Evolutionary conservation across 2,113 vertebrate species (phyloP).

Genomic region (Neoarius graeffei): DNA sequence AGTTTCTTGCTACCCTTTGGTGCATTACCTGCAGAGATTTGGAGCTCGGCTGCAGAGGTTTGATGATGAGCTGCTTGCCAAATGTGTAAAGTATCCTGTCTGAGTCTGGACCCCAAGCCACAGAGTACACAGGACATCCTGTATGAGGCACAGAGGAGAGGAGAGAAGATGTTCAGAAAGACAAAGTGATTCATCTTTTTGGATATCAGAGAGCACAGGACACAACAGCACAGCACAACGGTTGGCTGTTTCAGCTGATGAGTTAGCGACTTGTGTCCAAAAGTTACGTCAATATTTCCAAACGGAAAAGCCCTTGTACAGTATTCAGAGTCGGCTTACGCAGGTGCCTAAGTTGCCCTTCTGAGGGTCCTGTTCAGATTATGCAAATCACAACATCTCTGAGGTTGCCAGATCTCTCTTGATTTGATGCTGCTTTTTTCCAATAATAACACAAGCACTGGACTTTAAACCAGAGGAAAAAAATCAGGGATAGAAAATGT

Average conservation of each 20-base stretch:
- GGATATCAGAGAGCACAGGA: not conserved
- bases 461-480: not conserved
- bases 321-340: not conserved
- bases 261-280: not conserved
- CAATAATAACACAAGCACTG: not conserved
- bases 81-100: slow-evolving; percentile 90
- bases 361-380: not conserved
- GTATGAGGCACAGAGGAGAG: slow-evolving; percentile 30
- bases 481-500: not conserved
- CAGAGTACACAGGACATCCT: slow-evolving; percentile 92
- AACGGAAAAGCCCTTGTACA: not conserved
- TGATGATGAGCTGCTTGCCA: slow-evolving; percentile 89
- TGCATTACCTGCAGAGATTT: slow-evolving; percentile 88
- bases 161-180: not conserved
- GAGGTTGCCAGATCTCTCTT: not conserved
- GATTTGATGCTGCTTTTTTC: not conserved
- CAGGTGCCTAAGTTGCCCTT: not conserved
- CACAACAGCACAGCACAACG: not conserved
- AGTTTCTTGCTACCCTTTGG: not conserved
- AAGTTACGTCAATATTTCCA: not conserved
- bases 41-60: slow-evolving; percentile 91
- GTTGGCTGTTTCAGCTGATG: not conserved
- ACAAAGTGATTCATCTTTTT: slow-evolving; percentile 3
- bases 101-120: slow-evolving; percentile 92
- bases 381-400: not conserved